Conservation (phyloP, 2,113 vertebrate species). For the Ardeotis arabs region DNA sequence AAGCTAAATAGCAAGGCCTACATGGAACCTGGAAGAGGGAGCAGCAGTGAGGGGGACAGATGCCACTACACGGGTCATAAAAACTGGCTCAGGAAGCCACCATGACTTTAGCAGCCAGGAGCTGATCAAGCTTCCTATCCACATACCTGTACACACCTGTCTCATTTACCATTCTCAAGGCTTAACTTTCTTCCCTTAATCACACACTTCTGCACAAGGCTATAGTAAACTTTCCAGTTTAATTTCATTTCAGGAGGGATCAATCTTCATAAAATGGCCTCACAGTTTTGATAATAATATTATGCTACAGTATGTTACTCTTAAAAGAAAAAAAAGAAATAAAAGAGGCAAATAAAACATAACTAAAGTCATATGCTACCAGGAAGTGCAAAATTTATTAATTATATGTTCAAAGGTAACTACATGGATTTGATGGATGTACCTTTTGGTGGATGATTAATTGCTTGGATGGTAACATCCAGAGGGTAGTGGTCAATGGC, state of each 20-base stretch:
- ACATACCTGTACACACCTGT: no score
- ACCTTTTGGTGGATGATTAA: neutral
- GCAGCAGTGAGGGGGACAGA: neutral
- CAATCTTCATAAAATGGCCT: neutral
- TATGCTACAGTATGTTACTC: neutral
- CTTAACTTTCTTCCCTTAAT: neutral
- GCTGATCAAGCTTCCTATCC: neutral
- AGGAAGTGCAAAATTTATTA: neutral
- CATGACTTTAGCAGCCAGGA: neutral
- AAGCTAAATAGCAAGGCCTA: neutral
- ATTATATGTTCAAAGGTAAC: neutral
- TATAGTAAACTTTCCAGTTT: neutral
- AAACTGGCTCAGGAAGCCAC: neutral
- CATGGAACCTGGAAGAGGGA: neutral
- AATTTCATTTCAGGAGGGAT: neutral
- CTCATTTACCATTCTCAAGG: neutral
- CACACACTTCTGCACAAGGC: neutral
- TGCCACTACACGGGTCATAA: accelerated
- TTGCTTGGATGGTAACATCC: neutral
- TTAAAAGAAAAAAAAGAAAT: neutral
- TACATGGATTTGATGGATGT: neutral
- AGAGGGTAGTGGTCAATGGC: neutral
- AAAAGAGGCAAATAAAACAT: neutral
- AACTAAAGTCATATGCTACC: neutral
- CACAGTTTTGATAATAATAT: neutral